A percentile compares a stretch with the other conserved stretches of the same genome.
Conservation (phyloP, 1,140 invertebrate species). For the Magallana gigas region DNA sequence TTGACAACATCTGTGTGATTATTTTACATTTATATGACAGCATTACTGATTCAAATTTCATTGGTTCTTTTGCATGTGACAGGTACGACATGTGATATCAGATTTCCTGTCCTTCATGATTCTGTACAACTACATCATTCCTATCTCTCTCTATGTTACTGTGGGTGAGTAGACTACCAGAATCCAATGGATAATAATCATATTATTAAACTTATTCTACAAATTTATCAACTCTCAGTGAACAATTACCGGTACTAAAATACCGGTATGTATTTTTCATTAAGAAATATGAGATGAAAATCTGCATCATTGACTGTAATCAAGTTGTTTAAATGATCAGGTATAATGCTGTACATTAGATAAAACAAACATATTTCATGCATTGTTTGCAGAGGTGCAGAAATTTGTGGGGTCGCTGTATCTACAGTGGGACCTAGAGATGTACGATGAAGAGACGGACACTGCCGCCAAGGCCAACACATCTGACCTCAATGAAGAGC, state of each 20-base stretch:
- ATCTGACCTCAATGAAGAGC: conserved; percentile 86
- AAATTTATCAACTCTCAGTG: too few relatives aligned
- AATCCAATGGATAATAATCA: too few relatives aligned
- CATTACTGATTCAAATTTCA: neutral
- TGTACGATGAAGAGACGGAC: conserved; percentile 83
- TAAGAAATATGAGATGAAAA: too few relatives aligned
- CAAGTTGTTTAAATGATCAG: too few relatives aligned
- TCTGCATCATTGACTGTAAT: too few relatives aligned
- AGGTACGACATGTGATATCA: conserved; percentile 74
- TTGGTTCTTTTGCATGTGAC: conserved; percentile 16
- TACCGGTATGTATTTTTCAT: too few relatives aligned
- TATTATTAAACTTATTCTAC: too few relatives aligned
- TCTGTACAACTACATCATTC: conserved; percentile 86
- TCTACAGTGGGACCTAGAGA: conserved; percentile 83
- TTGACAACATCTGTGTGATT: too few relatives aligned
- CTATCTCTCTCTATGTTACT: conserved; percentile 86
- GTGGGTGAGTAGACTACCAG: conserved; percentile 81
- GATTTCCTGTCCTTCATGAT: conserved; percentile 82
- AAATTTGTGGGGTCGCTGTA: conserved; percentile 85
- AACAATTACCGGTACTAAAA: too few relatives aligned
- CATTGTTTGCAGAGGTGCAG: conserved; percentile 83
- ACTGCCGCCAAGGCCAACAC: conserved; percentile 87
- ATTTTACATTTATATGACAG: neutral
- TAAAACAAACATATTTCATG: neutral
- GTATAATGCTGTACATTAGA: too few relatives aligned